Conservation (phyloP, 2,113 vertebrate genomes). For the Maccullochella peelii region DNA sequence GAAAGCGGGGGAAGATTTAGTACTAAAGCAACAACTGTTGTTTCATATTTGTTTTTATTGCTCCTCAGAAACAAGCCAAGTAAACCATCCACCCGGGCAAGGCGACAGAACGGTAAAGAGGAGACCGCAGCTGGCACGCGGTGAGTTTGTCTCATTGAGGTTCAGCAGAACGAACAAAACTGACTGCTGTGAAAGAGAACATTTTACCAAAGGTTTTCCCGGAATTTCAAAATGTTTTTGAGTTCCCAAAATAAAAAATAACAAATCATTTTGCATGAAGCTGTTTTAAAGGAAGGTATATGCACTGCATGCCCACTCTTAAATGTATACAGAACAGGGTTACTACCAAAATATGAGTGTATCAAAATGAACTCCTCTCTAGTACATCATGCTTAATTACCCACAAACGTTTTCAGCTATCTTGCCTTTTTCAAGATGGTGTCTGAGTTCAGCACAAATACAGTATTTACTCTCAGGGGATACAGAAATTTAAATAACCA, state of each 20-base stretch:
- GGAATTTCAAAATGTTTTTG: conserved; percentile 47
- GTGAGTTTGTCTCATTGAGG: conserved; percentile 71
- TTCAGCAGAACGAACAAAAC: conserved; percentile 35
- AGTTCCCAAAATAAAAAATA: conserved; percentile 43
- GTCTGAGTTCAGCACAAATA: too few relatives aligned
- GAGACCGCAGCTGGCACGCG: conserved; percentile 74
- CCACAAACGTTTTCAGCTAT: too few relatives aligned
- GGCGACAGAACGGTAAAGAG: conserved; percentile 78
- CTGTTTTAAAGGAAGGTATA: conserved; percentile 3
- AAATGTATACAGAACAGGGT: background rate
- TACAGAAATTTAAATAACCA: background rate
- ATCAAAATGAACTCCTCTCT: background rate
- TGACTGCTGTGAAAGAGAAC: conserved; percentile 53
- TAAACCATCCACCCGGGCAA: conserved; percentile 82
- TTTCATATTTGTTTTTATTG: conserved; percentile 65
- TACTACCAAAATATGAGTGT: background rate
- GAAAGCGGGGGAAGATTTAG: conserved; percentile 31
- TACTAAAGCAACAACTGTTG: conserved; percentile 50
- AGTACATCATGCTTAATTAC: background rate
- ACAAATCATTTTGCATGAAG: conserved; percentile 2
- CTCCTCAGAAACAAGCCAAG: conserved; percentile 81
- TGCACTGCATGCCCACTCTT: background rate
- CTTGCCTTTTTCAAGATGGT: too few relatives aligned
- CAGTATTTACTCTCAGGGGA: background rate
- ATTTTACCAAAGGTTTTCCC: conserved; percentile 59